Evolutionary conservation across 2,888 invertebrate genomes (phyloP).

Genomic region (Strigamia transsilvanica): DNA sequence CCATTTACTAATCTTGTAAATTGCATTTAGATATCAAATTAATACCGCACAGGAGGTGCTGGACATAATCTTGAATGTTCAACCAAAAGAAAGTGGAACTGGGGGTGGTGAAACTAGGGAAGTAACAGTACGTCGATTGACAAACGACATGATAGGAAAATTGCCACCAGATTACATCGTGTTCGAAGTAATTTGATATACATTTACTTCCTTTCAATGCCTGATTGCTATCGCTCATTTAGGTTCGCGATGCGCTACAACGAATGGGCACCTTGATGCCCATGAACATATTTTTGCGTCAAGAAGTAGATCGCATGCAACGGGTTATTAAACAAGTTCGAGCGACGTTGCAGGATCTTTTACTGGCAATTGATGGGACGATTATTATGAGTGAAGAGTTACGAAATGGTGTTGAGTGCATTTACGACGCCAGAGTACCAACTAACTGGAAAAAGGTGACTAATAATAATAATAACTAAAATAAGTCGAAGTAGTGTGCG

Average conservation of each 20-base stretch:
- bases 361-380: slow-evolving; percentile 95
- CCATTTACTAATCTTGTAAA: too few species aligned
- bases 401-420: slow-evolving; percentile 87
- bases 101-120: slow-evolving; percentile 92
- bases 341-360: slow-evolving; percentile 84
- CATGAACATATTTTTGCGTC: slow-evolving; percentile 91
- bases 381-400: slow-evolving; percentile 95
- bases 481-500: not conserved
- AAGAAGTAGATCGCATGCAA: slow-evolving; percentile 82
- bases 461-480: not conserved
- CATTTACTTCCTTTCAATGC: not conserved
- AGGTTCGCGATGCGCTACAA: slow-evolving; percentile 79
- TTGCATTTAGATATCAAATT: slow-evolving; percentile 77
- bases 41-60: slow-evolving; percentile 89
- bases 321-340: slow-evolving; percentile 80
- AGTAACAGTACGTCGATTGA: slow-evolving; percentile 87
- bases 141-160: slow-evolving; percentile 91
- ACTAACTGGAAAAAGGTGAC: slow-evolving; percentile 86
- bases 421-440: slow-evolving; percentile 96
- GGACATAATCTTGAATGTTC: slow-evolving; percentile 94
- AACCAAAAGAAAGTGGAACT: slow-evolving; percentile 90
- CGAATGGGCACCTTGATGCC: slow-evolving; percentile 92
- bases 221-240: not conserved
- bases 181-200: slow-evolving; percentile 73
- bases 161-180: slow-evolving; percentile 85